phyloP scores from a whole-genome alignment of 2,113 vertebrate genomes.

The Clarias batrachus region DNA sequence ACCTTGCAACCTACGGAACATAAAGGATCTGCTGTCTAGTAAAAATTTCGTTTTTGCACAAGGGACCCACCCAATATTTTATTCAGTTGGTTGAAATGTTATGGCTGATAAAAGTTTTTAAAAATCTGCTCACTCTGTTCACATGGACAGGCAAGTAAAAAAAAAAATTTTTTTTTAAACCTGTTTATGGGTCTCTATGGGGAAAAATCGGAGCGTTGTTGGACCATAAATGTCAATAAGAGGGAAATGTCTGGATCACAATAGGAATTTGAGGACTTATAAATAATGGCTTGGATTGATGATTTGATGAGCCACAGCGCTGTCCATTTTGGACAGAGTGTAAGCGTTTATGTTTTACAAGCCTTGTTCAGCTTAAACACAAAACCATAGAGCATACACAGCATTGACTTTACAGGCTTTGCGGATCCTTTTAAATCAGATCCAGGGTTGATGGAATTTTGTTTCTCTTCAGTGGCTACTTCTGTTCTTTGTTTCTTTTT shows the following conservation, averaged over 20 bases:
- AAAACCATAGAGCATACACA: constrained; percentile 7
- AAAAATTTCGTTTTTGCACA: too few relatives aligned
- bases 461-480: not conserved
- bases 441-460: constrained; percentile 22
- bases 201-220: not conserved
- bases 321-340: constrained; percentile 35
- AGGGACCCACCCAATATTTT: too few relatives aligned
- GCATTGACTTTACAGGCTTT: constrained; percentile 37
- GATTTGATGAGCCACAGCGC: constrained; percentile 38
- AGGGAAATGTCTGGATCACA: constrained; percentile 19
- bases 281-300: constrained; percentile 29
- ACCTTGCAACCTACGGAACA: too few relatives aligned
- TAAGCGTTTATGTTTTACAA: constrained; percentile 32
- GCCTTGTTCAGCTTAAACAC: constrained; percentile 28
- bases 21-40: too few relatives aligned
- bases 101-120: too few relatives aligned
- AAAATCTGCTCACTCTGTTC: not conserved
- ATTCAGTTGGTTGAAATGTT: too few relatives aligned
- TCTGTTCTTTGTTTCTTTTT: not conserved
- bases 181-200: constrained; percentile 14
- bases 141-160: not conserved
- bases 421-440: constrained; percentile 19
- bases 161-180: not conserved
- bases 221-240: constrained; percentile 25
- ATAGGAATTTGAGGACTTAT: not conserved